Evolutionary conservation across 2,888 invertebrate genomes (phyloP), one percentile per base, ranked within the genome.

Genomic region (Acrobasis consociella): DNA sequence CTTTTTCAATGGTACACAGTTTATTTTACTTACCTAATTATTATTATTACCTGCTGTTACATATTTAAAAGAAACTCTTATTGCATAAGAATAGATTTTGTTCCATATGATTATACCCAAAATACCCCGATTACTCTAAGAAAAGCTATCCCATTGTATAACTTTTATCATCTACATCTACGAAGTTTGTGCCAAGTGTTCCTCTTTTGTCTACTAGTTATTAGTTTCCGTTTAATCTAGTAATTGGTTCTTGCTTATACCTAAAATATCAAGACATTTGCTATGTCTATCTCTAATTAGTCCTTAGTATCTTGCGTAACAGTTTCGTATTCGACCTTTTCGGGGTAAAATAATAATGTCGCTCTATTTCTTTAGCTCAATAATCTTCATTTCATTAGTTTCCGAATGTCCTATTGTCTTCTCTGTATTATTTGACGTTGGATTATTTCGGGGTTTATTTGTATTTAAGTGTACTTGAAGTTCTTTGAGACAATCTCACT

Each of bases 201-300:
- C n/a, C n/a, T 46, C 46, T 5, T 46, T 46, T 13, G n/a, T 46
- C 11, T 46, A 46, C 1, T 13, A 46, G n/a, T 46, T 11, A 5
- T 13, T 46, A 46, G 46, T 46, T 46, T 46, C 13, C n/a, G n/a
- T 46, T 46, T 46, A 46, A 46, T 46, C 46, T 46, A 46, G 46
- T 46, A 46, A 46, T 46, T 46, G 46, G 46, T 46, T 46, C 46
- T 5, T 46, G 46, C n/a, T n/a, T 46, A n/a, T 7, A 46, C n/a
- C 46, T 42, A 42, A 13, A 42, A 42, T 5, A 31, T 42, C 9
- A 10, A 13, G 46, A 46, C n/a, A 13, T 46, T 46, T 46, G 46
- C 46, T n/a, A 46, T 46, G 10, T 46, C 11, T 46, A 46, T 46
- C n/a, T 11, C n/a, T n/a, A 46, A 42, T 11, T 8, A 42, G 11